Evolutionary conservation across 2,797 vertebrate species (phyloP).

Genomic region (Sardinella longiceps): DNA sequence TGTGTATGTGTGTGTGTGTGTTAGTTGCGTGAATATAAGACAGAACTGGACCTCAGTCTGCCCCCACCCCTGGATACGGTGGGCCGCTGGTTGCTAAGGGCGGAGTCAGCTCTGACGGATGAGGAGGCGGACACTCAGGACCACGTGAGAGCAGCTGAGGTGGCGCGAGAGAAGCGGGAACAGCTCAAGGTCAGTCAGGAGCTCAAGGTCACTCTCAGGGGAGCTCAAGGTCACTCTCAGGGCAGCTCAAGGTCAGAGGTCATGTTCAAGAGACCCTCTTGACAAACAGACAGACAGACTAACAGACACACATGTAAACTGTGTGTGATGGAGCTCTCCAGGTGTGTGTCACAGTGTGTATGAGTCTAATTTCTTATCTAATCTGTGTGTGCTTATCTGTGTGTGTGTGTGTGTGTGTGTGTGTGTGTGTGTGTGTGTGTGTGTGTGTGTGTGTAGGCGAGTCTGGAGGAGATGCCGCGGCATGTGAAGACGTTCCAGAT

Average conservation of each 20-base stretch:
- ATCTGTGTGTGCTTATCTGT: neutral
- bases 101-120: slow-evolving; percentile 75
- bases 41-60: slow-evolving; percentile 77
- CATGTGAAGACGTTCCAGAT: slow-evolving; percentile 78
- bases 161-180: slow-evolving; percentile 76
- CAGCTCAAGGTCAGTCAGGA: slow-evolving; percentile 79
- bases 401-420: slow-evolving; percentile 2
- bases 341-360: neutral
- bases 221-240: no score
- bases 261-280: no score
- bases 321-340: neutral
- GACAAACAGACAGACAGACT: no score
- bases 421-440: slow-evolving; percentile 20
- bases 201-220: neutral
- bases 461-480: slow-evolving; percentile 80
- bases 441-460: slow-evolving; percentile 67
- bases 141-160: slow-evolving; percentile 71
- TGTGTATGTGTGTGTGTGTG: slow-evolving; percentile 4
- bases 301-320: neutral
- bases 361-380: neutral
- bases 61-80: slow-evolving; percentile 77
- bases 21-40: slow-evolving; percentile 82
- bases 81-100: slow-evolving; percentile 82
- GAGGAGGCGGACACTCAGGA: slow-evolving; percentile 74
- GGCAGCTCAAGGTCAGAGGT: neutral